Evolutionary conservation across 1,140 invertebrate genomes (phyloP), one percentile per base, ranked within the genome.

Genomic region (Drosophila ficusphila): DNA sequence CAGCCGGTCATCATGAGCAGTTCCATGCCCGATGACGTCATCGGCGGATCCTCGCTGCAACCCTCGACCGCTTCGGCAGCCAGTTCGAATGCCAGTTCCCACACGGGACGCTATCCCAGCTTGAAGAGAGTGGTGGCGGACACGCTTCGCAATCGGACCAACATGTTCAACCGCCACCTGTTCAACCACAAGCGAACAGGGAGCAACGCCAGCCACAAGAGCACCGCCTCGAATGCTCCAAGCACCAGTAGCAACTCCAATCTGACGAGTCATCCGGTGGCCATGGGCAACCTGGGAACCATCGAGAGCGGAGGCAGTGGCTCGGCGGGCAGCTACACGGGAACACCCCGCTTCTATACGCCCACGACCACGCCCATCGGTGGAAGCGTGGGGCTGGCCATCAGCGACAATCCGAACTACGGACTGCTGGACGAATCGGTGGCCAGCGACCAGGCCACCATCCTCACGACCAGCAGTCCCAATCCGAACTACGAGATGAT

Each of bases 241-340:
- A 79, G 77, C 51, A 83, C 69, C 33, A 86, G 81, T 48, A 90
- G 90, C 52, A 91, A 79, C 56, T 51, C 72, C 5, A 91, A 89
- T 23, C 47, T 91, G 4, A 88, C 81, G 33, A 81, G 73, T 27
- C 58, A 75, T 44, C 68, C 82, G 12, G 68, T 78, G 51, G 79
- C 62, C 42, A 72, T 77, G 78, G 67, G 67, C 38, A 73, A 90
- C 52, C 67, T 90, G 31, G 81, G 89, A 7, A 90, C 89, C 8
- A 90, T 90, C n/a, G 89, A 90, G 46, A 90, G 89, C 36, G 89
- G 89, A 1, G 89, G 89, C 48, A 90, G 89, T 54, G 89, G 89
- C 21, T 89, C 89, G 12, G 85, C 89, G 0, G 81, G 89, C n/a
- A 90, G 89, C 16, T 90, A 81, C 36, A 52, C 74, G 11, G 85